phyloP scores from a whole-genome alignment of 2,888 invertebrate genomes.

The Drosophila siamana region DNA sequence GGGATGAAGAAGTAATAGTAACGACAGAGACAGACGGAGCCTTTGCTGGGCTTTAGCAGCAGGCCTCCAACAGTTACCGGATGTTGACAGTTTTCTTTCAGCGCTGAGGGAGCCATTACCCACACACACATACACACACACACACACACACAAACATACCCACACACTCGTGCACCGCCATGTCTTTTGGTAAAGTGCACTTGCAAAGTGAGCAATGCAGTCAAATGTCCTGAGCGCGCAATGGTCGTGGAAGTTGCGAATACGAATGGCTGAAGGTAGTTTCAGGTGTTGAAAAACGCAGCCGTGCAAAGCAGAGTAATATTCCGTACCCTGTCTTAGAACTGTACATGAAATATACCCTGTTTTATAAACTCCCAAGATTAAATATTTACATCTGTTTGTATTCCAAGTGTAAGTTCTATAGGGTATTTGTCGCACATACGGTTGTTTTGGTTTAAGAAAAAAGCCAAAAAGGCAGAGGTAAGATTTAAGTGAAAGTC shows the following conservation, averaged over 20 bases:
- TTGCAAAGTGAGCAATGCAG: conserved; percentile 57
- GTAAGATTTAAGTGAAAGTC: conserved; percentile 7
- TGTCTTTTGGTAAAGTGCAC: conserved; percentile 33
- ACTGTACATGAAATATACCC: no score
- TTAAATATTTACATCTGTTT: no score
- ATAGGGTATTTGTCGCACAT: neutral
- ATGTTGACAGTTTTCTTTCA: conserved; percentile 72
- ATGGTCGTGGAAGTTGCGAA: conserved; percentile 31
- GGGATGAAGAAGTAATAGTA: neutral
- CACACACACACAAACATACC: conserved; percentile 26
- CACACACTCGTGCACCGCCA: conserved; percentile 21
- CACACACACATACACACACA: conserved; percentile 30
- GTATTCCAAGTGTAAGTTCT: no score
- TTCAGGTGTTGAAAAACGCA: conserved; percentile 71
- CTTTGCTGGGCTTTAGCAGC: conserved; percentile 20
- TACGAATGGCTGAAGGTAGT: conserved; percentile 65
- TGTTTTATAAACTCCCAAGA: no score
- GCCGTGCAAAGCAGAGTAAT: conserved; percentile 20
- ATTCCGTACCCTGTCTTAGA: no score
- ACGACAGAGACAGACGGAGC: neutral
- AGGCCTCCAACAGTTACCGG: conserved; percentile 4
- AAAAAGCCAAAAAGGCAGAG: conserved; percentile 10
- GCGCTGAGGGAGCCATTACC: conserved; percentile 69
- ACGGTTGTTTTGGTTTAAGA: conserved; percentile 13
- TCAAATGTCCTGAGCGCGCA: conserved; percentile 9